A percentile compares a stretch with the other conserved stretches of the same genome.
Conservation (phyloP, 2,888 invertebrate genomes). For the Acanthosepion esculentum region DNA sequence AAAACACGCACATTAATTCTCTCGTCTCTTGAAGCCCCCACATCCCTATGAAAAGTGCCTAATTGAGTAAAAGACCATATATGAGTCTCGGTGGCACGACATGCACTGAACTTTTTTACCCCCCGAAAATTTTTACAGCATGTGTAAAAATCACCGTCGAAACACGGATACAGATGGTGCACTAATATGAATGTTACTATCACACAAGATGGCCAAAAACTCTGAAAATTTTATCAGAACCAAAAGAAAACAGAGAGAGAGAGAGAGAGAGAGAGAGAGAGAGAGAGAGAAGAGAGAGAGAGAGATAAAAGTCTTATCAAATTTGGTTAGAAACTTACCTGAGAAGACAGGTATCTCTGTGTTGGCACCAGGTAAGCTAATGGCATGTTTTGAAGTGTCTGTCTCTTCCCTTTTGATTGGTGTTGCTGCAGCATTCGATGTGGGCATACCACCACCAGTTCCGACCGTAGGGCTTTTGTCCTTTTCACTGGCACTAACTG, state of each 20-base stretch:
- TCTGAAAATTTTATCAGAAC: no score
- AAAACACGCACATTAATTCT: no score
- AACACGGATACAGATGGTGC: no score
- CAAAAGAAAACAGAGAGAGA: not conserved
- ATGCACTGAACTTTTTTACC: no score
- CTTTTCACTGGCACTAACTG: not conserved
- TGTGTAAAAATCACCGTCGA: no score
- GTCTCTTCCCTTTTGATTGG: slow-evolving; percentile 39
- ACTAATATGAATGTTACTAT: no score
- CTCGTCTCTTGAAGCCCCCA: no score
- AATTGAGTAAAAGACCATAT: no score
- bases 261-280: not conserved
- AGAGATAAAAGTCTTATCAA: not conserved
- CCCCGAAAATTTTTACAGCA: no score
- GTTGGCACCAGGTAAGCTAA: slow-evolving; percentile 39
- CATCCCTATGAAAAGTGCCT: no score
- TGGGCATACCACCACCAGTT: not conserved
- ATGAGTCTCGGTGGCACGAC: no score
- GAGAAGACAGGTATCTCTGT: slow-evolving; percentile 46
- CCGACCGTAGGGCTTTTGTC: not conserved
- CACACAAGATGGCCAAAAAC: no score
- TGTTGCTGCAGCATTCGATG: not conserved
- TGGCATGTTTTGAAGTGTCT: slow-evolving; percentile 39
- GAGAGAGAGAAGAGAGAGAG: not conserved
- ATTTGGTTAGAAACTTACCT: not conserved